phyloP scores from a whole-genome alignment of 2,888 invertebrate species.

The Autographa pulchrina region DNA sequence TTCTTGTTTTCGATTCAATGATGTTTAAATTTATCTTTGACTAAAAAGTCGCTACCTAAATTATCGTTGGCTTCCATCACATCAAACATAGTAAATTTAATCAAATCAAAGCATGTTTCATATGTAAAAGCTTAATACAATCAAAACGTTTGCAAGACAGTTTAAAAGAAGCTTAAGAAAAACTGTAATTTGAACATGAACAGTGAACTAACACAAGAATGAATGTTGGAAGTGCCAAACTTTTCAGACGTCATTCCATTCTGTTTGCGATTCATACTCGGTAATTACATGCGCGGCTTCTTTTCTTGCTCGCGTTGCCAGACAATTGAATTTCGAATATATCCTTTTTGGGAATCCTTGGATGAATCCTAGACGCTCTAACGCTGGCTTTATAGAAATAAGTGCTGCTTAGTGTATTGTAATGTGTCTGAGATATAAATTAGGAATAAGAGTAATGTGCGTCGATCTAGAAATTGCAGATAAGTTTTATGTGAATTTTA shows the following conservation, averaged over 20 bases:
- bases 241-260: slow-evolving; percentile 81
- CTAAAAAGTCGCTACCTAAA: too few species aligned
- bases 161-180: slow-evolving; percentile 30
- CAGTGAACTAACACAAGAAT: slow-evolving; percentile 47
- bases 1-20: too few species aligned
- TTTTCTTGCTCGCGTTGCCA: slow-evolving; percentile 75
- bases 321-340: slow-evolving; percentile 79
- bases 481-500: slow-evolving; percentile 8
- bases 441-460: slow-evolving; percentile 28
- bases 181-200: slow-evolving; percentile 64
- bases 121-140: not conserved
- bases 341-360: slow-evolving; percentile 66
- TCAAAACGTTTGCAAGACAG: slow-evolving; percentile 14
- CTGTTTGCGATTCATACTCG: slow-evolving; percentile 69
- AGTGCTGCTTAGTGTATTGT: slow-evolving; percentile 47
- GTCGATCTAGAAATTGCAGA: slow-evolving; percentile 29
- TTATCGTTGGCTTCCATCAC: too few species aligned
- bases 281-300: slow-evolving; percentile 80
- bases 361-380: slow-evolving; percentile 65
- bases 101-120: not conserved
- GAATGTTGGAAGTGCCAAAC: slow-evolving; percentile 67
- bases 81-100: not conserved
- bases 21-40: too few species aligned
- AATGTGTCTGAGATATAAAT: slow-evolving; percentile 66
- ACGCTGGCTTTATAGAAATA: slow-evolving; percentile 60